Conservation (phyloP, 2,888 invertebrate genomes). For the Drosophila kambysellisi region DNA sequence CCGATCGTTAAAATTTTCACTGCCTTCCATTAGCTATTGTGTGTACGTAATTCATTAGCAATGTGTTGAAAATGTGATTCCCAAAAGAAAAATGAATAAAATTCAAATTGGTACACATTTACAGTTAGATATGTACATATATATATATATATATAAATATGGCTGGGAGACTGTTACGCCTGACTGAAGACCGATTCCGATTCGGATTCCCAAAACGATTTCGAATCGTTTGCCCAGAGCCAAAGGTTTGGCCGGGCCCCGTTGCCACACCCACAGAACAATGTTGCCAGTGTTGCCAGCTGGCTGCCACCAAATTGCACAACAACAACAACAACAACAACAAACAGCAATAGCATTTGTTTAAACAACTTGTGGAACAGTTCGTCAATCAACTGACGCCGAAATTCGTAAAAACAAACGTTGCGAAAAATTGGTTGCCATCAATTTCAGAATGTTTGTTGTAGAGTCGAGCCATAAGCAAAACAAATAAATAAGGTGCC, state of each 20-base stretch:
- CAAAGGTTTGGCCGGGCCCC: conserved; percentile 44
- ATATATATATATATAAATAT: not conserved
- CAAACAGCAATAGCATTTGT: conserved; percentile 42
- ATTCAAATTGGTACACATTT: conserved; percentile 64
- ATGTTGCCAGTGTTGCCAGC: conserved; percentile 45
- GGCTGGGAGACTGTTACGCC: conserved; percentile 34
- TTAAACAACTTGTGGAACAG: conserved; percentile 65
- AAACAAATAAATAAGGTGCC: conserved; percentile 77
- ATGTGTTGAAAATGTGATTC: conserved; percentile 69
- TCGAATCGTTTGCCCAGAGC: conserved; percentile 2
- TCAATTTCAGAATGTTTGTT: conserved; percentile 59
- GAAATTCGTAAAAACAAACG: conserved; percentile 30
- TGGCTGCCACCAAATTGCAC: conserved; percentile 59
- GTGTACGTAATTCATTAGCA: conserved; percentile 50
- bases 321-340: conserved; percentile 44
- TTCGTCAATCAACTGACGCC: conserved; percentile 71
- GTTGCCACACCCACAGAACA: conserved; percentile 61
- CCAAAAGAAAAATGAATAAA: conserved; percentile 19
- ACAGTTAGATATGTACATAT: conserved; percentile 36
- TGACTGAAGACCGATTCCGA: conserved; percentile 33
- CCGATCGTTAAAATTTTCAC: conserved; percentile 11
- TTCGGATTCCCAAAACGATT: conserved; percentile 9
- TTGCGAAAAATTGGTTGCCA: conserved; percentile 68
- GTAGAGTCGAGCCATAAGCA: conserved; percentile 19
- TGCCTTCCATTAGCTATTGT: conserved; percentile 24